Evolutionary conservation across 2,113 vertebrate species (phyloP).

Genomic region (human): DNA sequence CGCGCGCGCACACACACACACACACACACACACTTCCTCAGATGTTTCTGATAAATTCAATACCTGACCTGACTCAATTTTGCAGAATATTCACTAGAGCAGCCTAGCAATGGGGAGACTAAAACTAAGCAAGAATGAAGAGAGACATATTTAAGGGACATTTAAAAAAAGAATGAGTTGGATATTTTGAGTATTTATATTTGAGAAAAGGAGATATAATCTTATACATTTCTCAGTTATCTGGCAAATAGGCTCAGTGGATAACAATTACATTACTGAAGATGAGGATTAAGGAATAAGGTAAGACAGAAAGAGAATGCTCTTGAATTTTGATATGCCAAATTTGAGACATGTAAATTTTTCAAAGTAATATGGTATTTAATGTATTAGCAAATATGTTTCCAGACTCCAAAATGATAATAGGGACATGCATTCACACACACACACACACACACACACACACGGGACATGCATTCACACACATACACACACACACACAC

Average conservation of each 20-base stretch:
- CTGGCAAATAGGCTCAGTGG: not conserved
- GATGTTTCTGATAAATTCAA: not conserved
- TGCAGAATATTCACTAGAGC: not conserved
- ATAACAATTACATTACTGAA: not conserved
- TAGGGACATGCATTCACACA: not conserved
- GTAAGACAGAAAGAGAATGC: not conserved
- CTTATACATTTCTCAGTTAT: not conserved
- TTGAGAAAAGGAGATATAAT: not conserved
- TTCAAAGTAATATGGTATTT: not conserved
- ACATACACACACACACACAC: too few relatives aligned
- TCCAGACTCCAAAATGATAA: not conserved
- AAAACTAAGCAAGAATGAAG: not conserved
- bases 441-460: not conserved
- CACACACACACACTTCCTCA: not conserved
- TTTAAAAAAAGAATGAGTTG: not conserved
- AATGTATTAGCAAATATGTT: not conserved
- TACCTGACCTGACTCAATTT: not conserved
- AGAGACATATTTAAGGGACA: not conserved
- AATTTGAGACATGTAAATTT: not conserved
- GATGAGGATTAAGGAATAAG: not conserved
- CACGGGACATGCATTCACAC: too few relatives aligned
- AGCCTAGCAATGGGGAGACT: not conserved
- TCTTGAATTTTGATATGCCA: not conserved
- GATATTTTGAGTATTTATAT: not conserved
- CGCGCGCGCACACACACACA: not conserved